These are phyloP conservation scores for Zosterops lateralis DNA, from an alignment of 2,113 vertebrate species.

Conservation along the genomic window DNA sequence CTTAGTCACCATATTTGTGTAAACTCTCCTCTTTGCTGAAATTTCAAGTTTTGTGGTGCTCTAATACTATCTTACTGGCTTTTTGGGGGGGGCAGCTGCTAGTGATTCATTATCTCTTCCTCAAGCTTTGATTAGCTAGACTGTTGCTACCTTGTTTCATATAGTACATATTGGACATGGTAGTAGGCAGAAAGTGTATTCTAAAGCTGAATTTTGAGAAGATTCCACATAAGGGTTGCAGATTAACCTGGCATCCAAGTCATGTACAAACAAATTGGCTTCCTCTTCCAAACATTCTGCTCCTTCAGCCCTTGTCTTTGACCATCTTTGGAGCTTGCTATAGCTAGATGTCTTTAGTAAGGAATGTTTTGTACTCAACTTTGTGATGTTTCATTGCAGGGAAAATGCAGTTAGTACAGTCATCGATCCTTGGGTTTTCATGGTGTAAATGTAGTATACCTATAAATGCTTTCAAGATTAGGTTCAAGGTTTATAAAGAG, in stretches of 20 bases:
- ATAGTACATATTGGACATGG: neutral
- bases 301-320: neutral
- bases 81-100: neutral
- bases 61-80: neutral
- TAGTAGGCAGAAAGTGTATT: neutral
- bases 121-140: neutral
- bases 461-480: neutral
- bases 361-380: neutral
- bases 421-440: accelerated
- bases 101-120: neutral
- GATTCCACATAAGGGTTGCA: neutral
- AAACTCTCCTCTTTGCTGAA: neutral
- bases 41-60: neutral
- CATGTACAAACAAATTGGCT: neutral
- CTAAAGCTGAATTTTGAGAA: neutral
- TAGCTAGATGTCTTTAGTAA: neutral
- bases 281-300: neutral
- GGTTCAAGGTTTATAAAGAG: neutral
- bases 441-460: neutral
- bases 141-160: neutral
- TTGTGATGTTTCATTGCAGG: neutral
- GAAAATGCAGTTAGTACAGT: neutral
- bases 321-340: neutral
- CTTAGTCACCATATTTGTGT: neutral
- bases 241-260: neutral